Evolutionary conservation across 2,113 vertebrate species (phyloP).

Genomic region (Cephalophus harveyi): DNA sequence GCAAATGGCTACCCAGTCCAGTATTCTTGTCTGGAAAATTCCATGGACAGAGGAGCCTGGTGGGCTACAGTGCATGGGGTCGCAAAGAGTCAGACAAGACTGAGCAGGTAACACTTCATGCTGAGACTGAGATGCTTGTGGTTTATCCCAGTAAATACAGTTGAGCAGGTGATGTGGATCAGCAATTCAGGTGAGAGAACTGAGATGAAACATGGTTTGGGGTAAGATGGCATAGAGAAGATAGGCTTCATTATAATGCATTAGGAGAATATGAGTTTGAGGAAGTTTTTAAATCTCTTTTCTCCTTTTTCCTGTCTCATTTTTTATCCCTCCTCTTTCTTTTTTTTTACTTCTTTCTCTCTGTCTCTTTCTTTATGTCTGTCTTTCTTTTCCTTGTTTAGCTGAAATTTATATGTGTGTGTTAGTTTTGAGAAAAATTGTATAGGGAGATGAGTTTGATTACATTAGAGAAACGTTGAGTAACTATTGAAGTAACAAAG

Average conservation of each 20-base stretch:
- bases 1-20: not conserved
- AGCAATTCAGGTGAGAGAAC: not conserved
- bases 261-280: not conserved
- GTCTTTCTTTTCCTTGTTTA: not conserved
- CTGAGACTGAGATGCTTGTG: not conserved
- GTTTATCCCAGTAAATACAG: not conserved
- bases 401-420: not conserved
- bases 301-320: not conserved
- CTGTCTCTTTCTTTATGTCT: not conserved
- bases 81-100: not conserved
- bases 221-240: not conserved
- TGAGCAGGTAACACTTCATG: not conserved
- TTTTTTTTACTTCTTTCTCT: not conserved
- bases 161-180: not conserved
- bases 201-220: rapidly evolving
- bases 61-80: not conserved
- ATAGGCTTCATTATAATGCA: not conserved
- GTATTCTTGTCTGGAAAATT: not conserved
- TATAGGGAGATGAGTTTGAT: not conserved
- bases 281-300: not conserved
- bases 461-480: not conserved
- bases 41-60: not conserved
- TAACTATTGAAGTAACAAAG: not conserved
- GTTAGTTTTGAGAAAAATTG: not conserved
- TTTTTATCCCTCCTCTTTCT: not conserved